A percentile compares a stretch with the other conserved stretches of the same genome.
phyloP scores from a whole-genome alignment of 2,797 vertebrate genomes.

The Apodemus agrarius region DNA sequence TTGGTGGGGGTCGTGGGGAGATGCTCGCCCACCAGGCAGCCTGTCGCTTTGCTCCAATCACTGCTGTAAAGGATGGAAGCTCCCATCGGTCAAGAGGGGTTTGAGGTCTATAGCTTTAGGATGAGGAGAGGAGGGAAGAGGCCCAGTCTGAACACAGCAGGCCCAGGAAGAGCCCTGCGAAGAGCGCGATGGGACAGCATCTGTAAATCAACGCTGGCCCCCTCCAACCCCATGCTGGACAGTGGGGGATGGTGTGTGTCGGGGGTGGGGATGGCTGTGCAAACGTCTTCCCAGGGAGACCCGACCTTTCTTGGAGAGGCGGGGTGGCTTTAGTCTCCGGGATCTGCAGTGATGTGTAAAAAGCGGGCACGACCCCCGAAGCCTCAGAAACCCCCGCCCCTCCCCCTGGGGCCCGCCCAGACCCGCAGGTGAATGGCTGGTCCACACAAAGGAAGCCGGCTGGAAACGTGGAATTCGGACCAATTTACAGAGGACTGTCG shows the following conservation, averaged over 20 bases:
- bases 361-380: conserved; percentile 66
- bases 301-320: conserved; percentile 57
- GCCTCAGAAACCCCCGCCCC: conserved; percentile 7
- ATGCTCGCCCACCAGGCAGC: background rate
- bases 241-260: background rate
- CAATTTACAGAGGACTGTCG: conserved; percentile 70
- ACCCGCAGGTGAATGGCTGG: conserved; percentile 72
- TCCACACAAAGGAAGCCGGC: conserved; percentile 73
- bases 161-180: background rate
- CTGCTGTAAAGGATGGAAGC: background rate
- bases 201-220: background rate
- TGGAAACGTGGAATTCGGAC: conserved; percentile 75
- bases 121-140: background rate
- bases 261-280: background rate
- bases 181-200: background rate
- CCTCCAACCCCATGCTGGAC: background rate
- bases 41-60: background rate
- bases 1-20: background rate
- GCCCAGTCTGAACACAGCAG: background rate
- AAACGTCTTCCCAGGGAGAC: conserved; percentile 35
- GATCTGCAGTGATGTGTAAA: conserved; percentile 75
- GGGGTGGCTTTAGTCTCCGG: conserved; percentile 51
- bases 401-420: conserved; percentile 41
- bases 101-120: background rate
- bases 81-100: background rate